phyloP scores from a whole-genome alignment of 2,113 vertebrate species.

The Perca schrenkii region DNA sequence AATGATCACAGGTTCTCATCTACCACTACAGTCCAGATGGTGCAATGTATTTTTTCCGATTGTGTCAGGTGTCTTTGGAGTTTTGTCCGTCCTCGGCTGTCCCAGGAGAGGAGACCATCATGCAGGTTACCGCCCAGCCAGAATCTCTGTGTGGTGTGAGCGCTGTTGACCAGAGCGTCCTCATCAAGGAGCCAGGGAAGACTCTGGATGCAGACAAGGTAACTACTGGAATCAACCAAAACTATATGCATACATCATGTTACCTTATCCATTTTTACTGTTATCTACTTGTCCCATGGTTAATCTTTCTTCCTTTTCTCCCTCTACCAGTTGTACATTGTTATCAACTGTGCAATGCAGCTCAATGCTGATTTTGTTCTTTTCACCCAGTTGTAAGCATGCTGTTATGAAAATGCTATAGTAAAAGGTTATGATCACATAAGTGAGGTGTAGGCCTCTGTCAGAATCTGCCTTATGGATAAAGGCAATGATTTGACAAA shows the following conservation, averaged over 20 bases:
- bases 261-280: background rate
- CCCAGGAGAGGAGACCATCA: constrained; percentile 76
- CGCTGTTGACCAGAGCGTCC: constrained; percentile 87
- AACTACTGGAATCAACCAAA: background rate
- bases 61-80: constrained; percentile 72
- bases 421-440: background rate
- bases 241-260: background rate
- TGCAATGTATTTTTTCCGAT: background rate
- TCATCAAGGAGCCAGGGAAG: constrained; percentile 84
- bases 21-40: background rate
- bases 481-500: background rate
- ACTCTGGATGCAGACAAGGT: constrained; percentile 79
- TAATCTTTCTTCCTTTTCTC: background rate
- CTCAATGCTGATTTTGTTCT: background rate
- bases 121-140: constrained; percentile 82
- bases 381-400: background rate
- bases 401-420: background rate
- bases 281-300: background rate
- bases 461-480: background rate
- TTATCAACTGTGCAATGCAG: background rate
- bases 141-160: constrained; percentile 89
- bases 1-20: background rate
- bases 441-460: background rate
- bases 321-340: background rate
- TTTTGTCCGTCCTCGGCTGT: constrained; percentile 81